Percentiles rank a stretch among this genome's conserved stretches.
These are phyloP conservation scores for Callionymus lyra DNA, from an alignment of 2,113 vertebrate genomes.

Conservation along the genomic window DNA sequence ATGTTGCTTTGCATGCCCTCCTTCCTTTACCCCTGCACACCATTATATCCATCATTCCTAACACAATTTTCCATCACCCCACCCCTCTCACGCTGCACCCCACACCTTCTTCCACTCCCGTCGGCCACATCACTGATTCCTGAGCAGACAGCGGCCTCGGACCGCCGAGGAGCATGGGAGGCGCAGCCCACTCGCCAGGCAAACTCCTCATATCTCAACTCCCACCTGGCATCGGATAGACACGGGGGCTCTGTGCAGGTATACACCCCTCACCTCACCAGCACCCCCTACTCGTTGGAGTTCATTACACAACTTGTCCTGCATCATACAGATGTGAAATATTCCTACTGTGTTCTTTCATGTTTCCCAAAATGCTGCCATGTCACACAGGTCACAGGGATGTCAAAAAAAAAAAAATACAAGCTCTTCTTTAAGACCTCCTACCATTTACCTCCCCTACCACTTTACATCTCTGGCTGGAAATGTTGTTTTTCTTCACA, in stretches of 20 bases:
- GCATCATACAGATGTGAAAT: too few species aligned
- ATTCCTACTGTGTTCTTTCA: too few species aligned
- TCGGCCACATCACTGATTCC: slow-evolving; percentile 43
- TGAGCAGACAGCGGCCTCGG: slow-evolving; percentile 79
- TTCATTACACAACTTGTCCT: slow-evolving; percentile 6
- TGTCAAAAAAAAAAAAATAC: too few species aligned
- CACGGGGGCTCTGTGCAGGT: slow-evolving; percentile 99
- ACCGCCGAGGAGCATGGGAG: slow-evolving; percentile 97
- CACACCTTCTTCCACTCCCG: slow-evolving; percentile 19
- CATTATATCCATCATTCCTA: slow-evolving; percentile 43
- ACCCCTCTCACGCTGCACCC: slow-evolving; percentile 22
- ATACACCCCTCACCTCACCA: slow-evolving; percentile 58
- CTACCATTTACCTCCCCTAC: slow-evolving; percentile 12
- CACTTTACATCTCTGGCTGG: slow-evolving; percentile 38
- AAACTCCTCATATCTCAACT: slow-evolving; percentile 93
- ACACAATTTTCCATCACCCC: slow-evolving; percentile 42
- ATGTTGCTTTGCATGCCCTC: slow-evolving; percentile 64
- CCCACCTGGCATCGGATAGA: slow-evolving; percentile 95
- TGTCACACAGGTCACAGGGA: too few species aligned
- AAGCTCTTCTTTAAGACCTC: too few species aligned
- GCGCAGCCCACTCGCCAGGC: slow-evolving; percentile 91
- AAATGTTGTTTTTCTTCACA: slow-evolving; percentile 41
- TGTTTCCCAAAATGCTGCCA: too few species aligned
- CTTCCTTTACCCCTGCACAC: slow-evolving; percentile 42
- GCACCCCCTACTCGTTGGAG: slow-evolving; percentile 27